These are phyloP conservation scores for Drosophila bunnanda DNA, from an alignment of 2,888 invertebrate species.

Conservation along the genomic window DNA sequence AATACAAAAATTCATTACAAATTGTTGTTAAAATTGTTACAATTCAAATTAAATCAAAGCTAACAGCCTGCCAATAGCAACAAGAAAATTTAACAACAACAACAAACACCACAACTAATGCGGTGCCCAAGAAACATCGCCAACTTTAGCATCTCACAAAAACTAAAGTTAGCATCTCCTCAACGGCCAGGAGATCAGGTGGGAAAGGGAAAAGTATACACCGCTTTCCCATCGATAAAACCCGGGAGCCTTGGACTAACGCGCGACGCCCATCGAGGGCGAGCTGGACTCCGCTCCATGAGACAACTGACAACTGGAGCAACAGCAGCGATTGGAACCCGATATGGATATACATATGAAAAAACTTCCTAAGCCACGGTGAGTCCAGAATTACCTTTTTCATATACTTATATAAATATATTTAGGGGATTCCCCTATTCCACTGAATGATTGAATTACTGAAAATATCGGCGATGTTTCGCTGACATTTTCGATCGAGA, in stretches of 20 bases:
- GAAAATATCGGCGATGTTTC: too few relatives aligned
- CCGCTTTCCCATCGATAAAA: constrained; percentile 26
- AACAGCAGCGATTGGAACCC: constrained; percentile 46
- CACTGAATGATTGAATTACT: too few relatives aligned
- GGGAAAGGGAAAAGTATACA: constrained; percentile 21
- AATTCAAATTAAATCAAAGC: constrained; percentile 40
- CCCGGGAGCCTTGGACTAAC: constrained; percentile 54
- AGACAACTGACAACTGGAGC: constrained; percentile 39
- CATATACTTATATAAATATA: not conserved
- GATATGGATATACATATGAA: constrained; percentile 76
- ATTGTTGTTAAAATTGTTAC: constrained; percentile 64
- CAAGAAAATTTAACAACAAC: constrained; percentile 44
- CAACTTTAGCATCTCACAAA: constrained; percentile 29
- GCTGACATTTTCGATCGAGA: too few relatives aligned
- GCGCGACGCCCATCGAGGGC: constrained; percentile 32
- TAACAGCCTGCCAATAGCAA: constrained; percentile 65
- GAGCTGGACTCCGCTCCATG: constrained; percentile 28
- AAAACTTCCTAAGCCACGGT: constrained; percentile 75
- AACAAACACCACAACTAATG: constrained; percentile 57
- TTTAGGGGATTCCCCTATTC: too few relatives aligned
- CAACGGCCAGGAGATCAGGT: constrained; percentile 15
- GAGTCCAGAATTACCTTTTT: constrained; percentile 31
- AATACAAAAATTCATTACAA: constrained; percentile 46
- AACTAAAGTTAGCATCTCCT: constrained; percentile 21
- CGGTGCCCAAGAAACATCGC: constrained; percentile 50